Conservation (phyloP, 2,888 invertebrate genomes). For the Orthonychiurus folsomi region DNA sequence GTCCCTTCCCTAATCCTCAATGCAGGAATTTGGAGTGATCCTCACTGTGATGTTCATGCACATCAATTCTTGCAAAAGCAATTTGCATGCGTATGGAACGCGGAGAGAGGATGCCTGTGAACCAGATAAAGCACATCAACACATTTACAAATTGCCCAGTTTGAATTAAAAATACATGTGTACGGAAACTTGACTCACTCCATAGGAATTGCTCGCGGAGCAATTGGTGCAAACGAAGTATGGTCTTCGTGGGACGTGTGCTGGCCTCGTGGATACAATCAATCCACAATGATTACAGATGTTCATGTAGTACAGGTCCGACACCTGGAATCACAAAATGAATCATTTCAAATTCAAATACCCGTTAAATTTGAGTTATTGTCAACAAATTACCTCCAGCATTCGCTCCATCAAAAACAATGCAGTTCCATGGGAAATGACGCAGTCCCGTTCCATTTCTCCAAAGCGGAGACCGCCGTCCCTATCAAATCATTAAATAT, state of each 20-base stretch:
- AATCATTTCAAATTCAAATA: neutral
- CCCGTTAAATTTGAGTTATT: neutral
- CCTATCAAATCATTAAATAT: slow-evolving; percentile 40
- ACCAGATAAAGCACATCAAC: neutral
- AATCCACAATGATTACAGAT: slow-evolving; percentile 54
- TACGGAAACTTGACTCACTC: too few species aligned
- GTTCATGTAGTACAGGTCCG: slow-evolving; percentile 54
- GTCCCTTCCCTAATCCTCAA: too few species aligned
- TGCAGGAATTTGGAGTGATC: too few species aligned
- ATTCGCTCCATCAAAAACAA: slow-evolving; percentile 53
- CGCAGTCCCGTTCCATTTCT: slow-evolving; percentile 58
- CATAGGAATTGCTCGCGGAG: too few species aligned
- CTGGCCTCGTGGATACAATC: slow-evolving; percentile 43
- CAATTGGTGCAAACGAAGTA: slow-evolving; percentile 10
- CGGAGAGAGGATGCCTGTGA: slow-evolving; percentile 15
- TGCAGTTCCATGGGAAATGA: slow-evolving; percentile 54
- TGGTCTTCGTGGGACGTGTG: neutral
- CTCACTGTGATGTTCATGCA: slow-evolving; percentile 26
- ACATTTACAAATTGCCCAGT: neutral
- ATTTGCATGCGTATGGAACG: slow-evolving; percentile 30
- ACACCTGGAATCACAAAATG: slow-evolving; percentile 42
- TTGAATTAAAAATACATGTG: too few species aligned
- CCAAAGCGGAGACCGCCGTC: slow-evolving; percentile 57
- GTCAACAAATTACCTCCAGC: slow-evolving; percentile 45
- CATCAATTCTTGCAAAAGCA: slow-evolving; percentile 32